Conservation (phyloP, 2,888 invertebrate genomes). For the Apodemia hepburni region DNA sequence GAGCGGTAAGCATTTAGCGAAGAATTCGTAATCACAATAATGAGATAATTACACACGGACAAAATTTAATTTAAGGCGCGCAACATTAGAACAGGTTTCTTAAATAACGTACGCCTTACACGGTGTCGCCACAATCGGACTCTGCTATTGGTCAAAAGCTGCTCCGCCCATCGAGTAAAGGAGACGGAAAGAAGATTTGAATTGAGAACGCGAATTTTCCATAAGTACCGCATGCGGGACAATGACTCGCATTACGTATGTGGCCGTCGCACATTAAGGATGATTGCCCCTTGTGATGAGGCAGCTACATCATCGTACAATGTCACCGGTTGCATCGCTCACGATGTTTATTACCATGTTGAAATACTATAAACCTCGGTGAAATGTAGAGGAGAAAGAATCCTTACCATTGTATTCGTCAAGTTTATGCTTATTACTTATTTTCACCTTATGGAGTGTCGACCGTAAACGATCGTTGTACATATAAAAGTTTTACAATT, state of each 20-base stretch:
- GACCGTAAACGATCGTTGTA: slow-evolving; percentile 48
- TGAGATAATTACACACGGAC: slow-evolving; percentile 80
- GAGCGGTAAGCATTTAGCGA: slow-evolving; percentile 73
- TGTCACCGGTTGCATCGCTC: slow-evolving; percentile 67
- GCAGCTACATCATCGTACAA: slow-evolving; percentile 75
- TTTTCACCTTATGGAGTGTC: slow-evolving; percentile 64
- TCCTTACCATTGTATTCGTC: slow-evolving; percentile 62
- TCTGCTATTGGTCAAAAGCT: slow-evolving; percentile 75
- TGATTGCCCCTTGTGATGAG: slow-evolving; percentile 80
- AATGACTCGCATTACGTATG: slow-evolving; percentile 80
- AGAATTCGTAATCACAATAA: slow-evolving; percentile 79
- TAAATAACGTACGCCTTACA: slow-evolving; percentile 79
- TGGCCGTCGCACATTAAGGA: slow-evolving; percentile 77
- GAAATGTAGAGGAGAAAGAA: slow-evolving; percentile 74
- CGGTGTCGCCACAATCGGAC: slow-evolving; percentile 74
- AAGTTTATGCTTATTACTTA: slow-evolving; percentile 75
- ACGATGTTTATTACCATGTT: slow-evolving; percentile 67
- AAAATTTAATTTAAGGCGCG: slow-evolving; percentile 80
- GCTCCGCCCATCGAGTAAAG: slow-evolving; percentile 77
- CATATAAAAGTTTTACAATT: slow-evolving; percentile 35
- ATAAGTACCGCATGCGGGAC: slow-evolving; percentile 79
- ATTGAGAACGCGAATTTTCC: slow-evolving; percentile 81
- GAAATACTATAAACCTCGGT: slow-evolving; percentile 72
- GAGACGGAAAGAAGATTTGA: slow-evolving; percentile 78
- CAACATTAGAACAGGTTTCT: slow-evolving; percentile 81